Base-by-base conservation (phyloP, 2,888 invertebrate genomes). In the Tenodera sinensis region DNA sequence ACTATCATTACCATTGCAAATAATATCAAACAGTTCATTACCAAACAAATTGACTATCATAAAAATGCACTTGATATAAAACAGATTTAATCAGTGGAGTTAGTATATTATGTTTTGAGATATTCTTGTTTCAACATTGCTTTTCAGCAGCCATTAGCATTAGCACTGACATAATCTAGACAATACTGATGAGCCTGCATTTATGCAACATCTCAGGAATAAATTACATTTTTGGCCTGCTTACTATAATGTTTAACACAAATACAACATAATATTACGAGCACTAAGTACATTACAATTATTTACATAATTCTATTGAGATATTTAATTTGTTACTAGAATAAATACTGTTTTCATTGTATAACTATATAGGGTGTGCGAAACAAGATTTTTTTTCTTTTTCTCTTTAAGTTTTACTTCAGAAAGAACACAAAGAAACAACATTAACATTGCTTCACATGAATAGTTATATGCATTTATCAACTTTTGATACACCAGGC, bases 261-360 rank as follows among this genome's bases (percentile, higher is more conserved):
- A 71, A 71, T 71, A 71, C 54, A 71, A 71, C 54, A 71, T 71
- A 71, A 71, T 71, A 71, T 71, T 71, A 71, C 54, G 54, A 71
- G 54, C 54, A 71, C 54, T 71, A 87, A 87, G 82, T 83, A 87
- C 87, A 87, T 83, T 87, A 82, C 34, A 83, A 86, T 34, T 83
- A 87, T 87, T 34, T 83, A 87, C 87, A 71, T 71, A 71, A 20
- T 71, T 71, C 54, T 71, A 71, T 71, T 71, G 54, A 71, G 54
- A 71, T 71, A 71, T 71, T 71, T 71, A 20, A 71, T 71, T 71
- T 71, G 20, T 71, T 71, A 71, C 54, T 15, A 71, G 25, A 20
- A 86, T 81, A 86, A 86, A 86, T 86, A 81, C 86, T 81, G 30
- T 30, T 71, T 71, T 71, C 54, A 71, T 54, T 71, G 54, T 71